These are phyloP conservation scores for Athrips mouffetella DNA, from an alignment of 2,888 invertebrate species.

Conservation along the genomic window DNA sequence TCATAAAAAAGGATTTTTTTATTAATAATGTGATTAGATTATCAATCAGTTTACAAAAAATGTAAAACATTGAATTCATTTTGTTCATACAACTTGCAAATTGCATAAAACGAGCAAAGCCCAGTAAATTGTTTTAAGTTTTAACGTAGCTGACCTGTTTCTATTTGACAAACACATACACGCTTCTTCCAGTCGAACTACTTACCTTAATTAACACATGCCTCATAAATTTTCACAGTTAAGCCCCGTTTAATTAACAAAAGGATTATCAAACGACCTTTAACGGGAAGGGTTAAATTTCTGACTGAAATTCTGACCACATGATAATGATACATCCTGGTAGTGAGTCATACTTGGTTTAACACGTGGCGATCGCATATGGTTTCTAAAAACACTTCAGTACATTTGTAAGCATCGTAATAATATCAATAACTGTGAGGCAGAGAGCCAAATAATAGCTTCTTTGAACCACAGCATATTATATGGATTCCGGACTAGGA, in stretches of 20 bases:
- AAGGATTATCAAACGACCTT: slow-evolving; percentile 6
- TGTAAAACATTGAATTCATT: neutral
- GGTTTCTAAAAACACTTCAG: neutral
- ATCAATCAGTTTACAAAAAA: too few species aligned
- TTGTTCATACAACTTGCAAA: neutral
- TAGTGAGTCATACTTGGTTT: slow-evolving; percentile 1
- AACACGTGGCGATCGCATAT: neutral
- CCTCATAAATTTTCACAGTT: slow-evolving; percentile 4
- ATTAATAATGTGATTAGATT: too few species aligned
- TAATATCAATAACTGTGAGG: neutral
- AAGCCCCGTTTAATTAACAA: slow-evolving; percentile 8
- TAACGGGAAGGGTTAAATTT: neutral
- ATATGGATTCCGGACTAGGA: neutral
- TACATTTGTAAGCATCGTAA: neutral
- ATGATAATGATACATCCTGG: neutral
- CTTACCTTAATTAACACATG: slow-evolving; percentile 4
- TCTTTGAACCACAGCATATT: neutral
- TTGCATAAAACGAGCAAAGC: neutral
- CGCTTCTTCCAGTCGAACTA: neutral
- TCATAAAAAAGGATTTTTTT: too few species aligned
- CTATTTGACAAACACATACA: neutral
- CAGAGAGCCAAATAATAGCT: neutral
- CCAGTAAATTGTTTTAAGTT: neutral
- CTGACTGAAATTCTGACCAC: neutral
- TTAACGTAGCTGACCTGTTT: slow-evolving; percentile 5